A percentile compares a stretch with the other conserved stretches of the same genome.
Conservation (phyloP, 2,888 invertebrate genomes). For the Xestia rhomboidea region DNA sequence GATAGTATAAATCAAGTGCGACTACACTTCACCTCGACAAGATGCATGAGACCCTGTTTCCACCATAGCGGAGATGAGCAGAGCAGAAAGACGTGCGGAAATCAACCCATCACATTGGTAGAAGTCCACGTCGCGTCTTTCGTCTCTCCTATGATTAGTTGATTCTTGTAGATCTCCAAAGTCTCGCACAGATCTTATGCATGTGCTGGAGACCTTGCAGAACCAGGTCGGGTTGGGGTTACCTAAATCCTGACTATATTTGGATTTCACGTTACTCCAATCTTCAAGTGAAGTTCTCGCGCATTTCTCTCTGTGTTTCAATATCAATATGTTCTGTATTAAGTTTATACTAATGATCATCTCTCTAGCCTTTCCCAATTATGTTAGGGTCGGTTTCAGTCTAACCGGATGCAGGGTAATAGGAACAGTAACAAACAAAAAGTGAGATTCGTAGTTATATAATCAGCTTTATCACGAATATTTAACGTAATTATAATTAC, state of each 20-base stretch:
- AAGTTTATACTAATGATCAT: not conserved
- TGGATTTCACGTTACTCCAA: too few species aligned
- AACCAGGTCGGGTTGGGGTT: too few species aligned
- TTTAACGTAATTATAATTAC: not conserved
- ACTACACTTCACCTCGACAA: conserved; percentile 12
- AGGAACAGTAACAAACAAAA: not conserved
- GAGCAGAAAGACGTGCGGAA: not conserved
- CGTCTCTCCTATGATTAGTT: too few species aligned
- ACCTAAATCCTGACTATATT: too few species aligned
- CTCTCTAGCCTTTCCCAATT: not conserved
- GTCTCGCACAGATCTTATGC: too few species aligned
- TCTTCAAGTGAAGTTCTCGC: too few species aligned
- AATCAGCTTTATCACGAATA: conserved; percentile 1
- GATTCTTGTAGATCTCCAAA: too few species aligned
- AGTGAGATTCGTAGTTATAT: not conserved
- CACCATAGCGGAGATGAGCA: not conserved
- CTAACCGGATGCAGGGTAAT: not conserved
- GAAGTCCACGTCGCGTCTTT: not conserved
- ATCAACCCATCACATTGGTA: not conserved
- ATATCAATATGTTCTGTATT: too few species aligned
- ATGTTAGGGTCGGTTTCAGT: not conserved
- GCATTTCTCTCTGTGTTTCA: too few species aligned
- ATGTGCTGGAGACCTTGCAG: too few species aligned
- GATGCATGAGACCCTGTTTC: not conserved
- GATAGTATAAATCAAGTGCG: not conserved